Percentiles rank a stretch among this genome's conserved stretches.
Evolutionary conservation across 1,140 invertebrate species (phyloP).

Genomic region (Neodiprion lecontei): DNA sequence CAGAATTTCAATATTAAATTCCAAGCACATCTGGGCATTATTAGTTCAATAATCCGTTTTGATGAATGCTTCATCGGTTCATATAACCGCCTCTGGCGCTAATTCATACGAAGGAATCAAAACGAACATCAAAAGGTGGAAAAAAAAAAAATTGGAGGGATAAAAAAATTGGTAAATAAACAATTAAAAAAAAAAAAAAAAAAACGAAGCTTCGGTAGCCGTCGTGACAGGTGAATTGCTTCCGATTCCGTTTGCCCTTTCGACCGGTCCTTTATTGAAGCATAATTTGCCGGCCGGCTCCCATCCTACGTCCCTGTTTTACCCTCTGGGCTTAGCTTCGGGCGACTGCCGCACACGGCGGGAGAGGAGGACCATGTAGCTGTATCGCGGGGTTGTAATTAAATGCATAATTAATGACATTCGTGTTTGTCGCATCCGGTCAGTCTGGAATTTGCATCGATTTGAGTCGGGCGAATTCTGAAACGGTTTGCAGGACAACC

Average conservation of each 20-base stretch:
- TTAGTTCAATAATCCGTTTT: too few relatives aligned
- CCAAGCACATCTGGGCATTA: too few relatives aligned
- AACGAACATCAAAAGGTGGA: too few relatives aligned
- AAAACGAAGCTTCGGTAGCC: neutral
- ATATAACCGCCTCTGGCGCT: too few relatives aligned
- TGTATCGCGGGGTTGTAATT: neutral
- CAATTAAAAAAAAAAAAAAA: neutral
- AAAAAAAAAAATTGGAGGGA: too few relatives aligned
- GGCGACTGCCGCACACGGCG: neutral
- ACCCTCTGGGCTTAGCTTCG: neutral
- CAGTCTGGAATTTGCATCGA: conserved; percentile 7
- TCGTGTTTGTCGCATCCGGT: neutral
- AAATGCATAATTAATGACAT: conserved; percentile 3
- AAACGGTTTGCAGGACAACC: too few relatives aligned
- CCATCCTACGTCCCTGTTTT: neutral
- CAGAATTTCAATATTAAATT: too few relatives aligned
- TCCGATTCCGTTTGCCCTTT: neutral
- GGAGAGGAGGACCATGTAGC: neutral
- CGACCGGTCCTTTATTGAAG: neutral
- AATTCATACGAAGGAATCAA: too few relatives aligned
- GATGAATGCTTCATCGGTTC: too few relatives aligned
- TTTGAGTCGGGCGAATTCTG: neutral
- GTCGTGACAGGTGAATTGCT: neutral
- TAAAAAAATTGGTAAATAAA: neutral
- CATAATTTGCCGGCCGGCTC: neutral